These are phyloP conservation scores for Microlaimidae sp. DNA, from an alignment of 2,888 invertebrate genomes.

Conservation along the genomic window DNA sequence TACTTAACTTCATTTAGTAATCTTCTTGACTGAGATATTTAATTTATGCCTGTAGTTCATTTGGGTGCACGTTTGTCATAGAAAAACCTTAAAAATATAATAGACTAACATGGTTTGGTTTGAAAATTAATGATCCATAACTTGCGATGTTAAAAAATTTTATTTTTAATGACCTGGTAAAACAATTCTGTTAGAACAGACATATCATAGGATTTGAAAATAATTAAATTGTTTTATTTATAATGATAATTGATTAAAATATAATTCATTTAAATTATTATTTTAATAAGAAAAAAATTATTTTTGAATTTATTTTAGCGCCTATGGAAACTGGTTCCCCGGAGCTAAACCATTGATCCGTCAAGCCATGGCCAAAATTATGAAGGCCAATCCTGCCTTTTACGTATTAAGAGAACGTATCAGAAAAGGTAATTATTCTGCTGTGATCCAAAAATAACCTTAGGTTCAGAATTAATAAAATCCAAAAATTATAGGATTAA, in stretches of 20 bases:
- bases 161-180: too few relatives aligned
- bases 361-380: slow-evolving; percentile 99
- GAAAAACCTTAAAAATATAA: too few relatives aligned
- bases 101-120: too few relatives aligned
- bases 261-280: background rate
- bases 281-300: too few relatives aligned
- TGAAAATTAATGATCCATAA: too few relatives aligned
- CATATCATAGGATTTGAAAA: background rate
- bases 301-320: slow-evolving; percentile 46
- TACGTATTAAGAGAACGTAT: slow-evolving; percentile 93
- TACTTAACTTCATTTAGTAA: too few relatives aligned
- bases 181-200: too few relatives aligned
- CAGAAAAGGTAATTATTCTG: slow-evolving; percentile 56
- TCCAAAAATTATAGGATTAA: background rate
- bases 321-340: slow-evolving; percentile 99
- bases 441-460: background rate
- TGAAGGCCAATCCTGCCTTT: slow-evolving; percentile 97
- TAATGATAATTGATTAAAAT: background rate
- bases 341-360: slow-evolving; percentile 95
- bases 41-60: too few relatives aligned
- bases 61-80: too few relatives aligned
- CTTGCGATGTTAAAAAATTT: too few relatives aligned
- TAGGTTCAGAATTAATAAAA: background rate
- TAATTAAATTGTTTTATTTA: background rate
- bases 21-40: too few relatives aligned